Conservation (phyloP, 2,797 vertebrate genomes). For the Picus viridis region DNA sequence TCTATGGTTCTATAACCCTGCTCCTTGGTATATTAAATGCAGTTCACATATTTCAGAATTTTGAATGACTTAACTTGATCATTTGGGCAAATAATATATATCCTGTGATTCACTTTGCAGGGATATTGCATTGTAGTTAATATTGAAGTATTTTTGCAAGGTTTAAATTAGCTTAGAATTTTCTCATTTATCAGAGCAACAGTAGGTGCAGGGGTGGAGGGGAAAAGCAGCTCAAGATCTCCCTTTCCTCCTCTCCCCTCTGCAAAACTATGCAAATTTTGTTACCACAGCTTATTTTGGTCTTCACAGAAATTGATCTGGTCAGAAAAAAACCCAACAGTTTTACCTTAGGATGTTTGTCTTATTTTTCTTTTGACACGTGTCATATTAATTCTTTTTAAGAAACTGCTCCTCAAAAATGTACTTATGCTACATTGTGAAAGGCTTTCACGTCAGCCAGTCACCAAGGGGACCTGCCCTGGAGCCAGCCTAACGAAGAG, state of each 20-base stretch:
- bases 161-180: background rate
- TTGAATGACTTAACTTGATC: accelerated
- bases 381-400: accelerated
- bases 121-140: background rate
- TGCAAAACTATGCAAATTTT: background rate
- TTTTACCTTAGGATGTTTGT: background rate
- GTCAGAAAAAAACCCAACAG: background rate
- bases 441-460: background rate
- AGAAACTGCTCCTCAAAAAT: background rate
- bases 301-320: background rate
- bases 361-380: background rate
- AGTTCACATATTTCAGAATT: background rate
- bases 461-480: too few relatives aligned
- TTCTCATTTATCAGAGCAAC: background rate
- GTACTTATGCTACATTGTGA: background rate
- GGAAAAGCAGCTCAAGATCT: background rate
- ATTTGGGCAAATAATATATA: background rate
- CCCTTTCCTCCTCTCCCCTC: background rate
- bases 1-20: background rate
- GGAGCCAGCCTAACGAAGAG: too few relatives aligned
- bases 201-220: background rate
- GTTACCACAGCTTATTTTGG: background rate
- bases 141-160: background rate
- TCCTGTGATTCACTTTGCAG: background rate
- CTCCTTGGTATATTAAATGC: background rate